phyloP scores from a whole-genome alignment of 2,113 vertebrate species.

The Mobula birostris region DNA sequence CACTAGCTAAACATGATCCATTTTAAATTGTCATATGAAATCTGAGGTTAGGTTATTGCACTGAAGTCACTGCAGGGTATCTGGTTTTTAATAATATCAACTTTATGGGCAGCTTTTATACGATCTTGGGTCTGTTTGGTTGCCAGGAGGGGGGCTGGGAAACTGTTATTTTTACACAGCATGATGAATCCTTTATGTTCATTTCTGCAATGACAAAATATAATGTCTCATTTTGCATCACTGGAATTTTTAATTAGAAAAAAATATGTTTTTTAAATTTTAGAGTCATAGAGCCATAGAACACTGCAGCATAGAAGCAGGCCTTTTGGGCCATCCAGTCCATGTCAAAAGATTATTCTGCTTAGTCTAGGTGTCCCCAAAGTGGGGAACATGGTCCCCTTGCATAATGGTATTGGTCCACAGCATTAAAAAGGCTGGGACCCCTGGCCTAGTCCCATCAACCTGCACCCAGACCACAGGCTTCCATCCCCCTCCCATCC shows the following conservation, averaged over 20 bases:
- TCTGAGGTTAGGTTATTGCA: background rate
- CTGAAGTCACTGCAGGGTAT: constrained; percentile 8
- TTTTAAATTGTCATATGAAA: background rate
- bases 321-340: too few relatives aligned
- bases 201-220: background rate
- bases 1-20: background rate
- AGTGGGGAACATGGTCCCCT: too few relatives aligned
- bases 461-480: too few relatives aligned
- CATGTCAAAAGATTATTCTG: too few relatives aligned
- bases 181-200: background rate
- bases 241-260: background rate
- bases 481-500: too few relatives aligned
- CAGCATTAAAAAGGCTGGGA: too few relatives aligned
- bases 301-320: too few relatives aligned
- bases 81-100: constrained; percentile 6
- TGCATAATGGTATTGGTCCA: too few relatives aligned
- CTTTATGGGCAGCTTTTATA: constrained; percentile 9
- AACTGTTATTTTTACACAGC: constrained; percentile 19
- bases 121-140: background rate
- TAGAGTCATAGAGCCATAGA: too few relatives aligned
- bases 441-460: too few relatives aligned
- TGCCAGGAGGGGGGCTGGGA: background rate
- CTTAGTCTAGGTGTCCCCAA: too few relatives aligned
- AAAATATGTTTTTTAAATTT: background rate
- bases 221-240: background rate